Conservation (phyloP, 1,140 invertebrate genomes). For the Neodiprion fabricii region DNA sequence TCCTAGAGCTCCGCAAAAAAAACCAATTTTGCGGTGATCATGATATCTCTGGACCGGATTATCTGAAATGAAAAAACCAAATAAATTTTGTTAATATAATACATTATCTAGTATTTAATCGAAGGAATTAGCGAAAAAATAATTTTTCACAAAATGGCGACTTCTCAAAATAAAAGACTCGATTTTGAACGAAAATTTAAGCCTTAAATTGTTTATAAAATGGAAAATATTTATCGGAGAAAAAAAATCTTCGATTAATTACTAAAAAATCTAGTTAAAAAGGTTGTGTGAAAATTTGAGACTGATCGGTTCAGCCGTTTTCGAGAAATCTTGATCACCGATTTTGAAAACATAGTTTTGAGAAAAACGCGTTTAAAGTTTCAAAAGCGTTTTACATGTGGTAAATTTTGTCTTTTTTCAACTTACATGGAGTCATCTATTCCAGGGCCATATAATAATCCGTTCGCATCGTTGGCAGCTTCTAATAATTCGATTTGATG, state of each 20-base stretch:
- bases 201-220: neutral
- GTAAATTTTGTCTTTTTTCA: too few relatives aligned
- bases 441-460: constrained; percentile 31
- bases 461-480: constrained; percentile 21
- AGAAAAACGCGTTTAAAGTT: too few relatives aligned
- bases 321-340: too few relatives aligned
- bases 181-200: constrained; percentile 26
- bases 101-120: neutral
- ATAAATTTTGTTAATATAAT: constrained; percentile 13
- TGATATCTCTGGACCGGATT: neutral
- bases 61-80: constrained; percentile 8
- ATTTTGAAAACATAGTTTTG: too few relatives aligned
- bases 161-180: neutral
- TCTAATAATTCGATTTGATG: constrained; percentile 26
- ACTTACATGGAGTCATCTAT: neutral
- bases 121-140: neutral
- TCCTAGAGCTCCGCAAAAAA: neutral
- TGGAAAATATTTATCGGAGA: too few relatives aligned
- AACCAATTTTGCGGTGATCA: constrained; percentile 18
- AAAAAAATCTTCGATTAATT: too few relatives aligned
- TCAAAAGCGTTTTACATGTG: too few relatives aligned
- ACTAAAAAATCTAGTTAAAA: too few relatives aligned
- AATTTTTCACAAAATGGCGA: constrained; percentile 16
- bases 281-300: too few relatives aligned
- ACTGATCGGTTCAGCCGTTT: too few relatives aligned